Evolutionary conservation across 1,140 invertebrate species (phyloP).

Genomic region (Drosophila micromelanica): DNA sequence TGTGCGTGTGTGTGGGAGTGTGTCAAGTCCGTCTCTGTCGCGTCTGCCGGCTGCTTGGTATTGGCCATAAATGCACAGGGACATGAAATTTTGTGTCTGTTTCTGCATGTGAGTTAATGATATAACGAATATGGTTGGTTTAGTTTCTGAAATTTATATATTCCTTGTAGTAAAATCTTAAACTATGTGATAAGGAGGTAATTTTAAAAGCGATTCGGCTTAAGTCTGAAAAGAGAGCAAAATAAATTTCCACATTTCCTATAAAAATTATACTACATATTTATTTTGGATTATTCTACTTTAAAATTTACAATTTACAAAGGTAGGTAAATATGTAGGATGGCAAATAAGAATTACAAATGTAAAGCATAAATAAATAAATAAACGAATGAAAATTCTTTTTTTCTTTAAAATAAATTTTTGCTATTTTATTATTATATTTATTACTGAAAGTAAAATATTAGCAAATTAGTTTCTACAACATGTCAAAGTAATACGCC

Average conservation of each 20-base stretch:
- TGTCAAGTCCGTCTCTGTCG: slow-evolving; percentile 2
- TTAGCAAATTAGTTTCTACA: no score
- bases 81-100: slow-evolving; percentile 13
- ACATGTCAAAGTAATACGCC: no score
- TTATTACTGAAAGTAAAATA: no score
- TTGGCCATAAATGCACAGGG: slow-evolving; percentile 4
- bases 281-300: no score
- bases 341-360: no score
- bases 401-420: no score
- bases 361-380: no score
- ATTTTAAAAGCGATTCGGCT: not conserved
- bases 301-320: no score
- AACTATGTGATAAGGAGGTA: slow-evolving; percentile 12
- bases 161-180: not conserved
- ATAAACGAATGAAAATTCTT: no score
- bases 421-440: no score
- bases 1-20: slow-evolving; percentile 8
- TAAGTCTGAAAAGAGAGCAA: not conserved
- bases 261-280: no score
- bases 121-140: slow-evolving; percentile 18
- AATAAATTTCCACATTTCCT: not conserved
- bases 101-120: slow-evolving; percentile 25
- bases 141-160: slow-evolving; percentile 1
- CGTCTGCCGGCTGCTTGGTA: not conserved
- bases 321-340: no score